Evolutionary conservation across 1,140 invertebrate genomes (phyloP).

Genomic region (Linepithema humile): DNA sequence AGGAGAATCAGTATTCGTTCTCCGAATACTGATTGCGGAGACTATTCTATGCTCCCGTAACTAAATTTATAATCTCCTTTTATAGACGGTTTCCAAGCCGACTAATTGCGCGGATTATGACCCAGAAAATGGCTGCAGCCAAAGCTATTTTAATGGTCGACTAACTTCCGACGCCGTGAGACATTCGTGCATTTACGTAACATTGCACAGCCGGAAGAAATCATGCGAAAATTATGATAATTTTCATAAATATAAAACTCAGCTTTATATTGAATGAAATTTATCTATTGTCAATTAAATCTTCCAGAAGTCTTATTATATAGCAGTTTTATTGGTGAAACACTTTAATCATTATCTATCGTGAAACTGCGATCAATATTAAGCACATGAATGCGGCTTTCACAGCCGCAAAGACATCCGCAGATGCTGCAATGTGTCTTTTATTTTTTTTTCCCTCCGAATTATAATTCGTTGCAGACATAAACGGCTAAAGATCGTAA

Average conservation of each 20-base stretch:
- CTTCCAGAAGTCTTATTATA: background rate
- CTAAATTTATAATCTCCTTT: slow-evolving; percentile 47
- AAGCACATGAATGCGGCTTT: background rate
- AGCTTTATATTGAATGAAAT: background rate
- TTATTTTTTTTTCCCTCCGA: background rate
- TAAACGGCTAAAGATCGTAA: background rate
- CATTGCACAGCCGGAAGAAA: background rate
- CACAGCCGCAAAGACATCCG: background rate
- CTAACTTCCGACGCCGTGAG: slow-evolving; percentile 4
- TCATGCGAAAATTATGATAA: background rate
- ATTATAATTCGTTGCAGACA: background rate
- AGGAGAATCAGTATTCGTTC: background rate
- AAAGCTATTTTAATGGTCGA: slow-evolving; percentile 50
- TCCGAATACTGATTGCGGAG: background rate
- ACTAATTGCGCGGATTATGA: slow-evolving; percentile 48
- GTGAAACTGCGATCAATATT: background rate
- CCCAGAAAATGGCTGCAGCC: slow-evolving; percentile 11
- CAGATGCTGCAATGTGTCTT: background rate
- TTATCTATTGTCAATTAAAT: background rate
- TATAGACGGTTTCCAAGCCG: slow-evolving; percentile 24
- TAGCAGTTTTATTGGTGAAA: background rate
- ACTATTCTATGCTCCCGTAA: background rate
- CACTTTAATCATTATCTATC: background rate
- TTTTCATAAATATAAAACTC: background rate
- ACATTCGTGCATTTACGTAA: slow-evolving; percentile 29